Evolutionary conservation across 2,888 invertebrate genomes (phyloP).

Genomic region (Dromius quadrimaculatus): DNA sequence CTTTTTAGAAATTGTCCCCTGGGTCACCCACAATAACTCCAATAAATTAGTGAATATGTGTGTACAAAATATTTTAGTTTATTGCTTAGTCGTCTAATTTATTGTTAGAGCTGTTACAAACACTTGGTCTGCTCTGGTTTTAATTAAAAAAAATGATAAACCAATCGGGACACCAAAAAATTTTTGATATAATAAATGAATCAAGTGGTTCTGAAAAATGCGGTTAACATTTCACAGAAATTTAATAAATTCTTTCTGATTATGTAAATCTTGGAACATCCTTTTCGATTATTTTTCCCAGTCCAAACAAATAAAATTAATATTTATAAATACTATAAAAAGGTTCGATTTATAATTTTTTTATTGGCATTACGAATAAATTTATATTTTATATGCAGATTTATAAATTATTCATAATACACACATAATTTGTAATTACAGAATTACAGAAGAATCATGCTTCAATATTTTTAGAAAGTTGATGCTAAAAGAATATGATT

Average conservation of each 20-base stretch:
- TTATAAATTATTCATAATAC: constrained; percentile 25
- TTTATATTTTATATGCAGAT: constrained; percentile 1
- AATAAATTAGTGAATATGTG: no score
- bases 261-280: constrained; percentile 14
- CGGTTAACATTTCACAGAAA: constrained; percentile 15
- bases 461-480: constrained; percentile 26
- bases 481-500: neutral
- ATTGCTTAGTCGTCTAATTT: no score
- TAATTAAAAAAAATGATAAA: no score
- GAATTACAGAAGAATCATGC: constrained; percentile 8
- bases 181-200: no score
- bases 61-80: no score
- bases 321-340: constrained; percentile 12
- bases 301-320: constrained; percentile 3
- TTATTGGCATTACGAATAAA: neutral
- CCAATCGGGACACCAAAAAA: no score
- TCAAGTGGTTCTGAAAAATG: constrained; percentile 4
- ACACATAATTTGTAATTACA: constrained; percentile 18
- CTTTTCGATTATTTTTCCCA: neutral
- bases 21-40: no score
- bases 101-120: no score
- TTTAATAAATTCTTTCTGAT: neutral
- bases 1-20: no score
- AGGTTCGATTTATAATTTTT: constrained; percentile 7
- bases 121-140: no score